Conservation (phyloP, 2,797 vertebrate species). For the Scyliorhinus canicula region DNA sequence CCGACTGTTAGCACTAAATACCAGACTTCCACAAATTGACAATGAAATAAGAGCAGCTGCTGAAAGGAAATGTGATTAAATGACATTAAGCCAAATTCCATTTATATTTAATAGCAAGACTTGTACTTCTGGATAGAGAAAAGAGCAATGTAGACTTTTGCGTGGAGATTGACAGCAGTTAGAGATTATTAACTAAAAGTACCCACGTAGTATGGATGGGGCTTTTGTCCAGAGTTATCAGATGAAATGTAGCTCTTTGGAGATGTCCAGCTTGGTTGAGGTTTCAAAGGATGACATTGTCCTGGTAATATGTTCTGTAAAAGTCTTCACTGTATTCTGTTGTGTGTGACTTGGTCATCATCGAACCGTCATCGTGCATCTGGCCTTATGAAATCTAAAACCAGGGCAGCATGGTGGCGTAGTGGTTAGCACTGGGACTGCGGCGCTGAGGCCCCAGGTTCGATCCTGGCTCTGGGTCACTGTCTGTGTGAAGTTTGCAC, state of each 20-base stretch:
- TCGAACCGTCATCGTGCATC: not conserved
- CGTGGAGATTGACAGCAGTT: not conserved
- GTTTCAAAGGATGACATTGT: not conserved
- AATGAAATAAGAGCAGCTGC: slow-evolving; percentile 33
- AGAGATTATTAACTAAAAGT: not conserved
- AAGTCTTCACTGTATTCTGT: not conserved
- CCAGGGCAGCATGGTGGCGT: too few species aligned
- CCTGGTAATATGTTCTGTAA: not conserved
- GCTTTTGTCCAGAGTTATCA: not conserved
- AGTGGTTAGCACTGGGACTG: too few species aligned
- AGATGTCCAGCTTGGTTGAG: not conserved
- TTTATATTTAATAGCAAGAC: slow-evolving; percentile 34
- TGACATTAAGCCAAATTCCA: slow-evolving; percentile 21
- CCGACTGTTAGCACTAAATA: not conserved
- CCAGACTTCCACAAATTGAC: slow-evolving; percentile 29
- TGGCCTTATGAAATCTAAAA: not conserved
- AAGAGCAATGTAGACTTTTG: slow-evolving; percentile 1
- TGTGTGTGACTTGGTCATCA: not conserved
- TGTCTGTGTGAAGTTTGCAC: too few species aligned
- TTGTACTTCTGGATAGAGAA: slow-evolving; percentile 29
- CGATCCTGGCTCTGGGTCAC: too few species aligned
- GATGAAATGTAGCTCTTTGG: not conserved
- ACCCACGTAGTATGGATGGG: not conserved
- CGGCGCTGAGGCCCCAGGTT: too few species aligned
- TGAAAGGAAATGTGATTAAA: slow-evolving; percentile 27